Conservation (phyloP, 2,888 invertebrate genomes). For the Drosophila merina region DNA sequence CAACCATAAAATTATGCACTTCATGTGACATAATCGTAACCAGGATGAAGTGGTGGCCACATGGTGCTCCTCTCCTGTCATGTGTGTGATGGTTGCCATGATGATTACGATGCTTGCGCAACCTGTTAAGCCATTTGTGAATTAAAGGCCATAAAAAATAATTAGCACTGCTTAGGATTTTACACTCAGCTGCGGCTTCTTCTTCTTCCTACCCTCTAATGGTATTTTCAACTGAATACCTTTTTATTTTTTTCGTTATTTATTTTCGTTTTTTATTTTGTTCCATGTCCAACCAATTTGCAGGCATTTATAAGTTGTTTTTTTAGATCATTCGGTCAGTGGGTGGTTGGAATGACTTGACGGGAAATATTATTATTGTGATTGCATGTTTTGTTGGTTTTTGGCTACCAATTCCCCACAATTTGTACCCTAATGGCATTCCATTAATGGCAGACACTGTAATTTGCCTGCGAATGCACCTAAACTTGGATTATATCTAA, state of each 20-base stretch:
- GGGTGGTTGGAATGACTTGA: slow-evolving; percentile 4
- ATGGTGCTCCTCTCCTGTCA: slow-evolving; percentile 11
- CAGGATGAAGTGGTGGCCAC: not conserved
- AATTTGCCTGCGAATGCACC: not conserved
- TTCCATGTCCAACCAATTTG: slow-evolving; percentile 52
- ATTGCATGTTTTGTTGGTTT: slow-evolving; percentile 2
- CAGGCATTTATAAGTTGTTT: slow-evolving; percentile 34
- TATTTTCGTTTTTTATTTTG: slow-evolving; percentile 6
- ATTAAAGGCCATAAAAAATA: slow-evolving; percentile 27
- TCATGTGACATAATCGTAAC: slow-evolving; percentile 1
- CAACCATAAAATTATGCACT: not conserved
- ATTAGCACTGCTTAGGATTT: slow-evolving; percentile 56
- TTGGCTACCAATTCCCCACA: not conserved
- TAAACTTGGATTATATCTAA: not conserved
- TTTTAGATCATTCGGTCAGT: slow-evolving; percentile 8
- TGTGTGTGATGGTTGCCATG: slow-evolving; percentile 9
- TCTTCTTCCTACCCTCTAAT: slow-evolving; percentile 20
- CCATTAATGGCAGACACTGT: slow-evolving; percentile 1
- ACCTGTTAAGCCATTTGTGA: slow-evolving; percentile 30
- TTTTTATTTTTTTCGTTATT: not conserved
- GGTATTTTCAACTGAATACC: slow-evolving; percentile 2
- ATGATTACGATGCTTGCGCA: slow-evolving; percentile 33
- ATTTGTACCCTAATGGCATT: slow-evolving; percentile 6
- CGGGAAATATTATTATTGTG: not conserved
- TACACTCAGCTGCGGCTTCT: slow-evolving; percentile 42